Evolutionary conservation across 2,888 invertebrate genomes (phyloP), one percentile per base, ranked within the genome.

Genomic region (Chorisops tibialis): DNA sequence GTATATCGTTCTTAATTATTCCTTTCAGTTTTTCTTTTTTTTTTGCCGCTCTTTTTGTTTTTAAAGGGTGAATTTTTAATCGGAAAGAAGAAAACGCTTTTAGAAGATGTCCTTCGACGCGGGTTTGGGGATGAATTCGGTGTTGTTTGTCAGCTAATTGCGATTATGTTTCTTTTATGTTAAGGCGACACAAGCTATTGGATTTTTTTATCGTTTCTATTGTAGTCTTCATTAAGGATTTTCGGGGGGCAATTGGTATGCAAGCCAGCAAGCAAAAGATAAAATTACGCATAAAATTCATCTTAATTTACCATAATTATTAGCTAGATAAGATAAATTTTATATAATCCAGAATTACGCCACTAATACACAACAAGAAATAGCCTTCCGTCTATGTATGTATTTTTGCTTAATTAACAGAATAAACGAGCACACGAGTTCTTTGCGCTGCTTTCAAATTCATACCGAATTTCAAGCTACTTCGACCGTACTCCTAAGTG

Each of bases 21-120:
- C 51, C 37, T 35, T 48, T 47, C 38, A 18, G 4, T 43, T 41
- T 35, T 48, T 12, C 9, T 22, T 39, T n/a, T n/a, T n/a, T n/a
- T n/a, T n/a, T n/a, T n/a, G n/a, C n/a, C n/a, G n/a, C n/a, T n/a
- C n/a, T n/a, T n/a, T n/a, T 61, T 59, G 16, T 47, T 59, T 51
- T 51, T 38, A 52, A 61, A 61, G 61, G 61, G 61, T 61, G 61
- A 61, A 61, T 61, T 51, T 61, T 61, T 61, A 61, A 51, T 51
- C 35, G 52, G 22, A 35, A 21, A 12, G 18, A 19, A 54, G 18
- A 41, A 41, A 18, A 41, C 18, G 47, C 19, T 21, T 47, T 47
- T 16, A 41, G 9, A 2, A 3, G 12, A 41, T 1, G 41, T 2
- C 14, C 14, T 1, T 7, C 2, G 12, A 18, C 16, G 41, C 5